These are phyloP conservation scores for Allolobophora icterica DNA, from an alignment of 2,888 invertebrate genomes.

Conservation along the genomic window DNA sequence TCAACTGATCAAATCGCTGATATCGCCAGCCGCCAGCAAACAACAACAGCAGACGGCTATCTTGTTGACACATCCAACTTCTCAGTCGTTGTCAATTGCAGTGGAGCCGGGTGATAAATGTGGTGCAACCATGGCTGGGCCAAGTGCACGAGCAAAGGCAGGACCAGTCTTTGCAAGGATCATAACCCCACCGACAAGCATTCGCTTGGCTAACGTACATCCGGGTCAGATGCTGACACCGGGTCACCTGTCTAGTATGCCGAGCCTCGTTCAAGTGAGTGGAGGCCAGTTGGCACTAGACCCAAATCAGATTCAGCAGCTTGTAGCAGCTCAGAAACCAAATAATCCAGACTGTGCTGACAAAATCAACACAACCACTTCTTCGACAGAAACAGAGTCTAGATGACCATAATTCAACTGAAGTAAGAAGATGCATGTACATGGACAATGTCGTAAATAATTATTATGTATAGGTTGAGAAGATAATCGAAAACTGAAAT, in stretches of 20 bases:
- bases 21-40: conserved; percentile 46
- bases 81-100: conserved; percentile 28
- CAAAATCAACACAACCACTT: not conserved
- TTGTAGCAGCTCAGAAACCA: not conserved
- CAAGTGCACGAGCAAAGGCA: conserved; percentile 50
- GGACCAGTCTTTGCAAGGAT: conserved; percentile 62
- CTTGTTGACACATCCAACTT: conserved; percentile 58
- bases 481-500: not conserved
- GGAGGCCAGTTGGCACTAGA: not conserved
- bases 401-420: not conserved
- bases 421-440: not conserved
- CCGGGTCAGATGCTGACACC: conserved; percentile 44
- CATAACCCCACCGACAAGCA: conserved; percentile 58
- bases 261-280: not conserved
- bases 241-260: conserved; percentile 20
- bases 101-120: conserved; percentile 15
- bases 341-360: not conserved
- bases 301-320: not conserved
- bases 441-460: not conserved
- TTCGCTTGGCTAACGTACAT: conserved; percentile 53
- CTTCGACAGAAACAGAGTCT: not conserved
- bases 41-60: conserved; percentile 58
- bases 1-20: conserved; percentile 61
- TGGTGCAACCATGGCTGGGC: conserved; percentile 45
- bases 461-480: not conserved